Evolutionary conservation across 2,113 vertebrate genomes (phyloP), one percentile per base, ranked within the genome.

Genomic region (Chunga burmeisteri): DNA sequence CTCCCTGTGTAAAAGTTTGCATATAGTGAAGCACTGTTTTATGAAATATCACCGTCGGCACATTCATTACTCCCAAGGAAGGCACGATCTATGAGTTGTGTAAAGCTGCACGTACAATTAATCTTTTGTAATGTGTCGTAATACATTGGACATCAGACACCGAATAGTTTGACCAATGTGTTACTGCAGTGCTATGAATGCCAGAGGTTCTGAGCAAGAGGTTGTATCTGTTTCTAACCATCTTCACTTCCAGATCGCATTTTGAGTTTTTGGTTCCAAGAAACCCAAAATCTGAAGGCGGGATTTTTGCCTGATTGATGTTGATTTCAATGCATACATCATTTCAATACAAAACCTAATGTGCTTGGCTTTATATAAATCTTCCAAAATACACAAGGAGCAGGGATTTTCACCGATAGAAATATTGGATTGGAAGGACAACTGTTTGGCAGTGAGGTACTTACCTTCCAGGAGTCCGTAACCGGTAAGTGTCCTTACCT

Each of bases 391-490:
- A 52, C 40, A 72, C 5, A 52, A 58, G 34, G 25, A 80, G 21
- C 13, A 61, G 50, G 27, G 73, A 19, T 26, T 66, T 88, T 70
- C 92, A 6, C n/a, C 7, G 79, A 77, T 47, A 73, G 52, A 93
- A 86, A 66, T 88, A 21, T 10, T 53, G 49, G 49, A 86, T 80
- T 88, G 55, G n/a, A 86, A 95, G 49, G 30, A 86, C 13, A 77
- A 32, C 25, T 65, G 1, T 55, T 86, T 94, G 75, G 66, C 81
- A 81, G 26, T 23, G 11, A 82, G 75, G 58, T 58, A 61, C 34
- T 59, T 89, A 52, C 15, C 78, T 94, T 95, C 70, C 36, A 93
- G 84, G 78, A 93, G 62, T 91, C 87, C 71, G 21, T 63, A 95
- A 56, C 44, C 80, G 42, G 34, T 85, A 50, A 72, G 46, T 16